A percentile compares a stretch with the other conserved stretches of the same genome.
Conservation (phyloP, 2,797 vertebrate species). For the Falco novaeseelandiae region DNA sequence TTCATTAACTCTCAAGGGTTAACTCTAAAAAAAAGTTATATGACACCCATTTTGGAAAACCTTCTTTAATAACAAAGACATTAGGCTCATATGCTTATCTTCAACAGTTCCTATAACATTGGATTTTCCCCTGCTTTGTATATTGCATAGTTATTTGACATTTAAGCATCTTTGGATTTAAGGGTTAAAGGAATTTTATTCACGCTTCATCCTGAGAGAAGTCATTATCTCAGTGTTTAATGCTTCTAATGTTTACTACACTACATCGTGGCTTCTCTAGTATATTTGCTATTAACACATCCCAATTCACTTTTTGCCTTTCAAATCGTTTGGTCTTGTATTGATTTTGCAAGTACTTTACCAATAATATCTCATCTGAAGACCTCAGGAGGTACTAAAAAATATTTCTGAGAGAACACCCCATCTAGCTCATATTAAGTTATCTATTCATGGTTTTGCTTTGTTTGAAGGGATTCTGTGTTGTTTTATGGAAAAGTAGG, state of each 20-base stretch:
- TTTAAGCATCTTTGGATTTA: not conserved
- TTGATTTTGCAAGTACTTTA: not conserved
- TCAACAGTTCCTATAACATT: not conserved
- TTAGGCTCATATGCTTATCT: not conserved
- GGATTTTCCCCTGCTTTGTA: not conserved
- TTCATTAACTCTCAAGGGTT: not conserved
- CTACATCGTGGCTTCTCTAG: not conserved
- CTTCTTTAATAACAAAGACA: not conserved
- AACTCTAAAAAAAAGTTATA: not conserved
- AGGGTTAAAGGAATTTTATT: conserved; percentile 2
- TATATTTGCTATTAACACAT: not conserved
- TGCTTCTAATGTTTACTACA: not conserved
- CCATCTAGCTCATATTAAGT: not conserved
- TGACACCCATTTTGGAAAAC: not conserved
- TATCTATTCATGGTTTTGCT: not conserved
- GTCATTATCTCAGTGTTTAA: not conserved
- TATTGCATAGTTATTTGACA: not conserved
- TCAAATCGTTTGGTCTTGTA: not conserved
- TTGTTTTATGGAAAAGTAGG: not conserved
- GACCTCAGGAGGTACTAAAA: not conserved
- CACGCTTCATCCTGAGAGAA: not conserved
- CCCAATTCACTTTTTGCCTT: not conserved
- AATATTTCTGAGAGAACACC: not conserved
- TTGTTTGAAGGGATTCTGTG: not conserved
- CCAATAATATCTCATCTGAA: not conserved